Percentiles rank a stretch among this genome's conserved stretches.
These are phyloP conservation scores for Bombycilla garrulus DNA, from an alignment of 2,113 vertebrate species.

Conservation along the genomic window DNA sequence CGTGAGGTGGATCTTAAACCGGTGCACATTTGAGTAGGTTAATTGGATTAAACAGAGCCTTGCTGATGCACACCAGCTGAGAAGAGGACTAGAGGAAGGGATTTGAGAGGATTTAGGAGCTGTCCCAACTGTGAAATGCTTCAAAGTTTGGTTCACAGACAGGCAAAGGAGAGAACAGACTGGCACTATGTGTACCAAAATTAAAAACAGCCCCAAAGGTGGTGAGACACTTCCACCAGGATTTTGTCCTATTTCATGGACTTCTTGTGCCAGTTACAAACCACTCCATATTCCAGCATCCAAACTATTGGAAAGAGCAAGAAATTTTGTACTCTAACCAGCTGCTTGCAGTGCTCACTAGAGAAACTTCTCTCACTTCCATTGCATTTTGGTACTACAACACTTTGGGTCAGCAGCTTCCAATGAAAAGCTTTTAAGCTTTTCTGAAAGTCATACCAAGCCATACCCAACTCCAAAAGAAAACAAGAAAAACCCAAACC, in stretches of 20 bases:
- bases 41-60: background rate
- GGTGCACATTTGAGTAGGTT: background rate
- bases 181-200: no score
- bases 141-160: background rate
- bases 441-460: background rate
- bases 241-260: background rate
- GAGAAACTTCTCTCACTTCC: background rate
- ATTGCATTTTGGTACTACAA: background rate
- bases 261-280: background rate
- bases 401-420: background rate
- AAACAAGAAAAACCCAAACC: background rate
- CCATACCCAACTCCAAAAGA: background rate
- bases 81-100: background rate
- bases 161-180: background rate
- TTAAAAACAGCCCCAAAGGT: background rate
- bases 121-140: background rate
- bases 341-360: background rate
- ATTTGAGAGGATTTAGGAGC: background rate
- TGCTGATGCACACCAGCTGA: background rate
- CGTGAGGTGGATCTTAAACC: background rate
- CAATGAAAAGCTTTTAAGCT: background rate
- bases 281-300: background rate
- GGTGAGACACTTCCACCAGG: background rate
- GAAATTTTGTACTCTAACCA: fast-evolving
- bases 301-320: background rate